phyloP scores from a whole-genome alignment of 2,113 vertebrate genomes.

The Podilymbus podiceps region DNA sequence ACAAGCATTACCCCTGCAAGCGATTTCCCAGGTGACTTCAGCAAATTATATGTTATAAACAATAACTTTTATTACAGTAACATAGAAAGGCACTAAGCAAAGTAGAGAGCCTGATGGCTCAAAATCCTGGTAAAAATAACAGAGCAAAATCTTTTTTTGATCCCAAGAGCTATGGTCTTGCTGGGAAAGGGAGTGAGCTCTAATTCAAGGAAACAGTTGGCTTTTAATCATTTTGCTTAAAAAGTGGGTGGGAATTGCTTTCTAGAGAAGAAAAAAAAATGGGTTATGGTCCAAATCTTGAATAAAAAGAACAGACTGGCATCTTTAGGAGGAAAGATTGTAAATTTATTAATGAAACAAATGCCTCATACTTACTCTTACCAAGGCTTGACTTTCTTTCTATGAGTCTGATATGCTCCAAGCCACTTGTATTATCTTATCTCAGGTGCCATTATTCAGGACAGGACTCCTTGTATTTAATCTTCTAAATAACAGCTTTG shows the following conservation, averaged over 20 bases:
- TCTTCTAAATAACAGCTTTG: neutral
- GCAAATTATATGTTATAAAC: neutral
- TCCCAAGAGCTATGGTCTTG: neutral
- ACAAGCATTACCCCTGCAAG: neutral
- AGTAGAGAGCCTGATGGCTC: neutral
- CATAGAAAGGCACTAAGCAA: neutral
- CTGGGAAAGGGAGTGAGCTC: neutral
- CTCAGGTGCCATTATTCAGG: neutral
- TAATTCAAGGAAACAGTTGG: conserved; percentile 11
- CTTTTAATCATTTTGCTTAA: neutral
- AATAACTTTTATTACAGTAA: neutral
- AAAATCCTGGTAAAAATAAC: conserved; percentile 7
- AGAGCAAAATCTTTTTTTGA: neutral
- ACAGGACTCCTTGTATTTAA: neutral
- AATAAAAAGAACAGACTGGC: neutral
- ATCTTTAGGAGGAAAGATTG: neutral
- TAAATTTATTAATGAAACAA: neutral
- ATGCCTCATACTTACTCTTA: neutral
- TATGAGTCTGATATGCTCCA: neutral
- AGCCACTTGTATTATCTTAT: neutral
- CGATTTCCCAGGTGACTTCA: neutral
- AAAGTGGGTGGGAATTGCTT: neutral
- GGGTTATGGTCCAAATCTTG: neutral
- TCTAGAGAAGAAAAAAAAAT: neutral
- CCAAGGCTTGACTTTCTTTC: neutral